phyloP scores from a whole-genome alignment of 2,888 invertebrate genomes.

The Hemaris fuciformis region DNA sequence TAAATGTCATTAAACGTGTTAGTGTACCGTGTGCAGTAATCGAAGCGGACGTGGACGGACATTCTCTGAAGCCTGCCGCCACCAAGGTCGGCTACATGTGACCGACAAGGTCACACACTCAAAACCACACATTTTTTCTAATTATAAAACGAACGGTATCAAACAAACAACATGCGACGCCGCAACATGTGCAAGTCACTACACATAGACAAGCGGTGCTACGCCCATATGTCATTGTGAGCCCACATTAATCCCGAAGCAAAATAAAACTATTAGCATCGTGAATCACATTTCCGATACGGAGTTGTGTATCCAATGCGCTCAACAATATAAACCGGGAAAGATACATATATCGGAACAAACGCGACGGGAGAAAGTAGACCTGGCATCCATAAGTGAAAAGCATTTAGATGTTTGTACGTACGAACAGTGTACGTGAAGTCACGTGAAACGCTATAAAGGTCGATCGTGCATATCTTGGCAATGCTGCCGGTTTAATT shows the following conservation, averaged over 20 bases:
- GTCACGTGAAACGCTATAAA: constrained; percentile 44
- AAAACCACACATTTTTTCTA: constrained; percentile 35
- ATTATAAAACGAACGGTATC: constrained; percentile 28
- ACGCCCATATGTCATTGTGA: background rate
- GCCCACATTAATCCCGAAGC: background rate
- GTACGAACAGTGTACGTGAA: constrained; percentile 39
- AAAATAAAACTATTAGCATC: background rate
- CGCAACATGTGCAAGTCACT: background rate
- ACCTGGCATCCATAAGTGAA: constrained; percentile 58
- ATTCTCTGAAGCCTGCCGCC: constrained; percentile 40
- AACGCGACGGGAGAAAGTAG: constrained; percentile 54
- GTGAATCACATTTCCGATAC: background rate
- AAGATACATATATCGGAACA: constrained; percentile 45
- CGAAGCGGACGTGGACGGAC: constrained; percentile 53
- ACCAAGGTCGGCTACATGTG: constrained; percentile 60
- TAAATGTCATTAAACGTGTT: constrained; percentile 46
- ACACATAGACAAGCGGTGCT: background rate
- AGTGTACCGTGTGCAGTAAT: constrained; percentile 38
- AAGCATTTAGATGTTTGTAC: constrained; percentile 36
- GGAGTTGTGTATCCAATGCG: background rate
- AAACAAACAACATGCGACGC: constrained; percentile 17
- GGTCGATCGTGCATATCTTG: constrained; percentile 42
- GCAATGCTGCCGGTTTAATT: constrained; percentile 36
- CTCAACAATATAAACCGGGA: background rate
- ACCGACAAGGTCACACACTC: constrained; percentile 53